These are phyloP conservation scores for Dimorphilus gyrociliatus DNA, from an alignment of 2,888 invertebrate genomes.

Conservation along the genomic window DNA sequence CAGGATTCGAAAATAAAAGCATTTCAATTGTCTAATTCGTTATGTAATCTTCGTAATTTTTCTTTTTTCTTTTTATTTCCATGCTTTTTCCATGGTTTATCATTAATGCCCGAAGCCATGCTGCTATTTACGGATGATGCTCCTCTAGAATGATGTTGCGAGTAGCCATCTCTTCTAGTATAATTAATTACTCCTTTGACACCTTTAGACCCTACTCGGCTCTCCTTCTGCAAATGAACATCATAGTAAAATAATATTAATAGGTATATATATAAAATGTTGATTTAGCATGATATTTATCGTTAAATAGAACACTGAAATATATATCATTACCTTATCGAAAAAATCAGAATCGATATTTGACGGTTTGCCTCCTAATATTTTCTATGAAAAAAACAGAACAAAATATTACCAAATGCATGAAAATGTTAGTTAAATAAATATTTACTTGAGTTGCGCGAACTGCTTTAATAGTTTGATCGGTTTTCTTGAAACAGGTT, in stretches of 20 bases:
- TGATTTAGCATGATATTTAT: slow-evolving; percentile 1
- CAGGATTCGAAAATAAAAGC: too few species aligned
- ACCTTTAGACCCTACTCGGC: slow-evolving; percentile 17
- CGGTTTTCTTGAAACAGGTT: slow-evolving; percentile 8
- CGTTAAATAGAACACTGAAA: not conserved
- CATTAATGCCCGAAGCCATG: slow-evolving; percentile 45
- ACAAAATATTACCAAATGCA: too few species aligned
- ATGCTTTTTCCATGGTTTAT: slow-evolving; percentile 67
- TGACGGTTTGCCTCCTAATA: too few species aligned
- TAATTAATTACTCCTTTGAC: slow-evolving; percentile 11
- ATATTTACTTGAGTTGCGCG: too few species aligned
- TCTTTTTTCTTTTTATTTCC: slow-evolving; percentile 76
- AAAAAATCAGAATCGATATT: not conserved
- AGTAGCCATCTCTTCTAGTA: slow-evolving; percentile 11
- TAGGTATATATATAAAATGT: not conserved
- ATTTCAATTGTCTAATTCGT: slow-evolving; percentile 73
- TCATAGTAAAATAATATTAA: not conserved
- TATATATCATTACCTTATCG: slow-evolving; percentile 1
- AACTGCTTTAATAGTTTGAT: slow-evolving; percentile 12
- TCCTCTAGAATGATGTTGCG: slow-evolving; percentile 7
- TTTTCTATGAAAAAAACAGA: too few species aligned
- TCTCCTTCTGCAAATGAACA: slow-evolving; percentile 11
- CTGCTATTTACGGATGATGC: slow-evolving; percentile 9
- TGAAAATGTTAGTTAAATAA: too few species aligned
- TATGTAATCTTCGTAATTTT: slow-evolving; percentile 68